Evolutionary conservation across 23 tunicate species (phyloP), one percentile per base, ranked within the genome.

Genomic region (Halocynthia aurantium): DNA sequence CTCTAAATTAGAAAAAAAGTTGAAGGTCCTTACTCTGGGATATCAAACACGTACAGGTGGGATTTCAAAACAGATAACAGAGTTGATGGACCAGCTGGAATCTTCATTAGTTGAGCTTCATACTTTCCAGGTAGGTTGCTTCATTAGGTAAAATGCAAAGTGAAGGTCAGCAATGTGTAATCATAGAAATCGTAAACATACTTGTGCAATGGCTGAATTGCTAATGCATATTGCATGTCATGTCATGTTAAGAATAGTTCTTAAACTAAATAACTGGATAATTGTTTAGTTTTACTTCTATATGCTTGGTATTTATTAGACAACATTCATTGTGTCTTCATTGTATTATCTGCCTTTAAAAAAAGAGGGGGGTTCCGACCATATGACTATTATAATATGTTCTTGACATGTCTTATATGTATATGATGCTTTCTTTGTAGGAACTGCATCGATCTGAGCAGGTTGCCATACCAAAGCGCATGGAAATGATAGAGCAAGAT

Each of bases 1-100:
- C 6, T 85, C 93, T 6, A 96, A 96, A 56, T 58, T 86, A 49
- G 99, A 96, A 62, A 96, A 96, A 67, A 96, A 89, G 72, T 77
- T 96, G 22, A 96, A 89, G 83, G 88, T 80, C n/a, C 63, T 92
- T 31, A 86, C 90, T 10, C 68, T 55, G 22, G 99, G 99, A 19
- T 96, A 89, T 52, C 96, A 91, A 73, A 57, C 86, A 21, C 73
- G 99, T 9, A 83, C 86, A 62, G 73, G 50, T 10, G 72, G 77
- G 51, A 81, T 96, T 76, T 19, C 82, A 70, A 96, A 96, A 65
- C 95, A 96, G 53, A 52, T 78, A 55, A 76, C 75, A 21, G 95
- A 91, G 70, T 68, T 85, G 6, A 72, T 57, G 67, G 96, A 91
- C 6, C 73, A 89, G 63, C 65, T 96, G 17, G 91, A 96, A 17